Conservation (phyloP, 2,888 invertebrate species). For the Cacoxenus indagator region DNA sequence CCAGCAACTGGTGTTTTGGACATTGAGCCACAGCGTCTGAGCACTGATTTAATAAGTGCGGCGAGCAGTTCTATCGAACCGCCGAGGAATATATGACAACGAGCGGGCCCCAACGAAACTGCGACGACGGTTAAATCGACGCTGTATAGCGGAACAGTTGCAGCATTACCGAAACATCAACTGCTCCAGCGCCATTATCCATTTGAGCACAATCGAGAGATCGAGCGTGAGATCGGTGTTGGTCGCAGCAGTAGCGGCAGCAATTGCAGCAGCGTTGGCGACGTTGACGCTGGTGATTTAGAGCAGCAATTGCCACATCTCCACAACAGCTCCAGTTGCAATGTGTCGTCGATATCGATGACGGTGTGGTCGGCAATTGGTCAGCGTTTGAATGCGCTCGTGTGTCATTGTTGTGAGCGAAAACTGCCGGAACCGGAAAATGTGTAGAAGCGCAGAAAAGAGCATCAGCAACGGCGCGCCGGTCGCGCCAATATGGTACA, state of each 20-base stretch:
- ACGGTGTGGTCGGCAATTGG: conserved; percentile 69
- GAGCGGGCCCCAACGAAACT: conserved; percentile 67
- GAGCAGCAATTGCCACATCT: conserved; percentile 36
- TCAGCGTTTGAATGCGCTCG: conserved; percentile 68
- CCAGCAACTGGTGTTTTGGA: conserved; percentile 47
- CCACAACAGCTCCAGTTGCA: conserved; percentile 65
- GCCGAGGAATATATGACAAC: conserved; percentile 70
- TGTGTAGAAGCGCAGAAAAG: conserved; percentile 52
- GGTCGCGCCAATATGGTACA: not conserved
- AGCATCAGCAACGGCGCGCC: not conserved
- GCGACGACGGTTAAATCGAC: conserved; percentile 65
- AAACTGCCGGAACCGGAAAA: conserved; percentile 71
- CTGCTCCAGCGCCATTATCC: conserved; percentile 34
- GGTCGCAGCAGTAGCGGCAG: conserved; percentile 13
- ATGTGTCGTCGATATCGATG: conserved; percentile 68
- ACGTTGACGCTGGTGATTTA: conserved; percentile 3
- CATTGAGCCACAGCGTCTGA: conserved; percentile 52
- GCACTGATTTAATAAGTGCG: conserved; percentile 63
- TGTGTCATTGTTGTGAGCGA: conserved; percentile 70
- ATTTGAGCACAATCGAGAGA: conserved; percentile 13
- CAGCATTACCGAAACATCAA: conserved; percentile 46
- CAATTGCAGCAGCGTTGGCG: conserved; percentile 34
- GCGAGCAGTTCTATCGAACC: conserved; percentile 49
- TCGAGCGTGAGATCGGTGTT: not conserved
- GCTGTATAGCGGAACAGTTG: conserved; percentile 61